Conservation (phyloP, 2,797 vertebrate genomes). For the Karalla daura region DNA sequence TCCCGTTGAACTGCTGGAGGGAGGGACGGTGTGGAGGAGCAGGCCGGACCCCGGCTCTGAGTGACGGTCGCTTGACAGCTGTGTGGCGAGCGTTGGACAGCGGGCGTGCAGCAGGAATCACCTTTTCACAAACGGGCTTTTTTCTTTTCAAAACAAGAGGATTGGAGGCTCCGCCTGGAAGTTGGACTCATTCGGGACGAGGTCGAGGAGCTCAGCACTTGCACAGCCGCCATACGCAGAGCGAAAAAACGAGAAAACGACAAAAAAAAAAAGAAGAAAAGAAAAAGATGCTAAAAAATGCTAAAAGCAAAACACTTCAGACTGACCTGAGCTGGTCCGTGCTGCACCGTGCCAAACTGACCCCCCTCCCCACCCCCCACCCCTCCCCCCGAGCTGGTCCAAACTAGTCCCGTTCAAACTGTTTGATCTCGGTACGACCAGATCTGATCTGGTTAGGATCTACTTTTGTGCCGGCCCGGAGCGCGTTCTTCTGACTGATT, state of each 20-base stretch:
- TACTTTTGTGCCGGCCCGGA: constrained; percentile 32
- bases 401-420: constrained; percentile 44
- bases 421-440: constrained; percentile 52
- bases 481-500: constrained; percentile 36
- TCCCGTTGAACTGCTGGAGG: constrained; percentile 57
- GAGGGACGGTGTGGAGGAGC: constrained; percentile 48
- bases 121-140: constrained; percentile 63
- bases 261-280: too few species aligned
- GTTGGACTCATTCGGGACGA: constrained; percentile 46
- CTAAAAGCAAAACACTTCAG: constrained; percentile 54
- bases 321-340: constrained; percentile 36
- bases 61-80: constrained; percentile 61
- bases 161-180: constrained; percentile 47
- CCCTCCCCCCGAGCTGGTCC: constrained; percentile 35
- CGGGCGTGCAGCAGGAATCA: constrained; percentile 63
- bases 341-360: constrained; percentile 47
- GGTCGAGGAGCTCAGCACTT: constrained; percentile 58
- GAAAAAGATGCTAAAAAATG: too few species aligned
- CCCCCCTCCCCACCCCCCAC: too few species aligned
- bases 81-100: constrained; percentile 47
- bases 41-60: constrained; percentile 52
- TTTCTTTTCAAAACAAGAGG: constrained; percentile 48
- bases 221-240: constrained; percentile 60
- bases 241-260: constrained; percentile 35
- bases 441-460: constrained; percentile 63